Conservation (phyloP, 2,888 invertebrate species). For the Charanyca ferruginea region DNA sequence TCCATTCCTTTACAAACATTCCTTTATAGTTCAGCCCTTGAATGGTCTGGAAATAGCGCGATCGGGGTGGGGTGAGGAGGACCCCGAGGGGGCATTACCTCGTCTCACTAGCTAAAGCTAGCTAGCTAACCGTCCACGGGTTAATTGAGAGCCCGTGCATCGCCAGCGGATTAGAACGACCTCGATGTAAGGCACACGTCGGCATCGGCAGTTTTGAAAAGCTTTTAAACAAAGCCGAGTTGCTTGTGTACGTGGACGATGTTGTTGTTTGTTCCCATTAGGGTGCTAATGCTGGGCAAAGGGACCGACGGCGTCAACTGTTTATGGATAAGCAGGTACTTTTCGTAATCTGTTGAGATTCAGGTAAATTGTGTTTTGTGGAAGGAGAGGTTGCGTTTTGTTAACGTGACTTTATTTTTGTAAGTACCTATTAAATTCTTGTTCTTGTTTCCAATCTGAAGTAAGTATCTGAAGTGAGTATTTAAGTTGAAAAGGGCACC, state of each 20-base stretch:
- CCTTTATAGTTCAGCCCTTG: slow-evolving; percentile 23
- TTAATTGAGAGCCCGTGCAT: slow-evolving; percentile 35
- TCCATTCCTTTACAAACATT: slow-evolving; percentile 13
- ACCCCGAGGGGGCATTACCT: slow-evolving; percentile 43
- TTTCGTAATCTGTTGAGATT: background rate
- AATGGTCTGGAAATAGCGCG: slow-evolving; percentile 20
- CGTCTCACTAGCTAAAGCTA: slow-evolving; percentile 64
- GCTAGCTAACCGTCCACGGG: slow-evolving; percentile 62
- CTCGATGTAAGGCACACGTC: slow-evolving; percentile 3
- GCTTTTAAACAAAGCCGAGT: slow-evolving; percentile 8
- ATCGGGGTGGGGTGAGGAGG: slow-evolving; percentile 15
- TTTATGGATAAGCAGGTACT: background rate
- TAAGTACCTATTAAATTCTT: too few species aligned
- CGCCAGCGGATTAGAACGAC: slow-evolving; percentile 55
- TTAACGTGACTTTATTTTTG: background rate
- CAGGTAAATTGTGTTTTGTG: background rate
- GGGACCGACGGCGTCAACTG: slow-evolving; percentile 14
- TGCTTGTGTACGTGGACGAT: background rate
- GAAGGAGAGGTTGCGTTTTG: background rate
- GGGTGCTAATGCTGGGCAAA: slow-evolving; percentile 17
- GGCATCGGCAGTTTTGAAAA: slow-evolving; percentile 20
- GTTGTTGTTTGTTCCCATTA: slow-evolving; percentile 27
- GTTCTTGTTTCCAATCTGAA: too few species aligned
- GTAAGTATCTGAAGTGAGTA: too few species aligned
- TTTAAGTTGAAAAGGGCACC: too few species aligned